Percentiles rank a stretch among this genome's conserved stretches.
Conservation (phyloP, 2,113 vertebrate species). For the Equus przewalskii region DNA sequence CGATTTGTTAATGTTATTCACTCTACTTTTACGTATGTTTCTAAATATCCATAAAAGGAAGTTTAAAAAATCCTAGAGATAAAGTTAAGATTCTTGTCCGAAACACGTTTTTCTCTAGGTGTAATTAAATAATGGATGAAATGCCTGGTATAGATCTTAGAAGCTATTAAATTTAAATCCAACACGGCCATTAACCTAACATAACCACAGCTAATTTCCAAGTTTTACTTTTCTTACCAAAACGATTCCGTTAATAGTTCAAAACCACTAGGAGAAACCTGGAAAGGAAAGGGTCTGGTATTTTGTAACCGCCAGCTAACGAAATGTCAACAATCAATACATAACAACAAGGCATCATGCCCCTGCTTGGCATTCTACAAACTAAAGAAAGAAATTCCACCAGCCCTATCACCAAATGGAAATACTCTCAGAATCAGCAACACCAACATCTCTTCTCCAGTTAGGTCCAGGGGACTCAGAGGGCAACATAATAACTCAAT, state of each 20-base stretch:
- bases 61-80: conserved; percentile 23
- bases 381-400: conserved; percentile 40
- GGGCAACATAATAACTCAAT: conserved; percentile 35
- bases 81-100: conserved; percentile 46
- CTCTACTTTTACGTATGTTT: conserved; percentile 23
- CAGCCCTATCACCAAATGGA: conserved; percentile 29
- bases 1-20: neutral
- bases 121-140: conserved; percentile 53
- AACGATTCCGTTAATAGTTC: conserved; percentile 49
- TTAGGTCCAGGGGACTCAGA: neutral
- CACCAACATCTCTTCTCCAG: conserved; percentile 19
- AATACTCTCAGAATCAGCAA: conserved; percentile 51
- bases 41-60: conserved; percentile 40
- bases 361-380: conserved; percentile 32
- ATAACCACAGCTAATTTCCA: conserved; percentile 57
- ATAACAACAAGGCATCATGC: conserved; percentile 2
- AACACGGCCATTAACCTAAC: conserved; percentile 34
- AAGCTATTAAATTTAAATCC: conserved; percentile 56
- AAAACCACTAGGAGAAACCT: conserved; percentile 32
- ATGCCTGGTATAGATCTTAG: neutral
- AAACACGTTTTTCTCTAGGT: conserved; percentile 48
- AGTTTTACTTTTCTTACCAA: conserved; percentile 63
- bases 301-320: conserved; percentile 39
- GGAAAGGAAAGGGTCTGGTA: neutral
- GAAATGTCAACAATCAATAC: conserved; percentile 28